Conservation (phyloP, 2,888 invertebrate species). For the Stenichneumon culpator region DNA sequence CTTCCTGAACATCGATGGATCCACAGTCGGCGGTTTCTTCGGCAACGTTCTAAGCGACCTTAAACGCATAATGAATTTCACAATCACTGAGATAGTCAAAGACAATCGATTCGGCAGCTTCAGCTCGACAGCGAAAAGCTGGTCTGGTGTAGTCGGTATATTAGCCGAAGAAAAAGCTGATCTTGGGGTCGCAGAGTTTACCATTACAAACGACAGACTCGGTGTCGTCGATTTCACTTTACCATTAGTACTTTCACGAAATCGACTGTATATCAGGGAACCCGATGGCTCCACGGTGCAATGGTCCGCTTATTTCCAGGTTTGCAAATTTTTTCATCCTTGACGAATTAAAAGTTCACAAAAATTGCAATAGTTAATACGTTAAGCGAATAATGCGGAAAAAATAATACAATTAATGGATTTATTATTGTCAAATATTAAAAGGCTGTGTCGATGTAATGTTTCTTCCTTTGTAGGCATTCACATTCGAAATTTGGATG, state of each 20-base stretch:
- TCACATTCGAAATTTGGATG: slow-evolving; percentile 68
- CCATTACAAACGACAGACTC: slow-evolving; percentile 73
- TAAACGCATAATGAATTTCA: slow-evolving; percentile 76
- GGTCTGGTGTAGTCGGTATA: slow-evolving; percentile 77
- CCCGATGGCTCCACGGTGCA: slow-evolving; percentile 68
- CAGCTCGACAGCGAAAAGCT: slow-evolving; percentile 60
- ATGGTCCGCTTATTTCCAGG: slow-evolving; percentile 79
- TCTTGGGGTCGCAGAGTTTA: slow-evolving; percentile 76
- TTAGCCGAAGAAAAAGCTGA: slow-evolving; percentile 72
- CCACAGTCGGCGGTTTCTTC: slow-evolving; percentile 70
- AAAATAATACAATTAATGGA: not conserved
- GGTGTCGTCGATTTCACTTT: slow-evolving; percentile 77
- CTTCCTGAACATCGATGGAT: slow-evolving; percentile 59
- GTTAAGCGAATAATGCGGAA: not conserved
- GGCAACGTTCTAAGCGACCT: slow-evolving; percentile 75
- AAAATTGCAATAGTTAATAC: not conserved
- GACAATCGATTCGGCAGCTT: slow-evolving; percentile 73
- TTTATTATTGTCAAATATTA: not conserved
- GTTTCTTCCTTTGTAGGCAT: slow-evolving; percentile 52
- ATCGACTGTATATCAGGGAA: slow-evolving; percentile 74
- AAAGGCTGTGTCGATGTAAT: not conserved
- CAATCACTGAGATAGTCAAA: slow-evolving; percentile 48
- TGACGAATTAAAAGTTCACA: not conserved
- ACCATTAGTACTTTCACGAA: slow-evolving; percentile 74
- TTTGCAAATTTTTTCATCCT: slow-evolving; percentile 44